Evolutionary conservation across 2,113 vertebrate species (phyloP), one percentile per base, ranked within the genome.

Genomic region (Natator depressus): DNA sequence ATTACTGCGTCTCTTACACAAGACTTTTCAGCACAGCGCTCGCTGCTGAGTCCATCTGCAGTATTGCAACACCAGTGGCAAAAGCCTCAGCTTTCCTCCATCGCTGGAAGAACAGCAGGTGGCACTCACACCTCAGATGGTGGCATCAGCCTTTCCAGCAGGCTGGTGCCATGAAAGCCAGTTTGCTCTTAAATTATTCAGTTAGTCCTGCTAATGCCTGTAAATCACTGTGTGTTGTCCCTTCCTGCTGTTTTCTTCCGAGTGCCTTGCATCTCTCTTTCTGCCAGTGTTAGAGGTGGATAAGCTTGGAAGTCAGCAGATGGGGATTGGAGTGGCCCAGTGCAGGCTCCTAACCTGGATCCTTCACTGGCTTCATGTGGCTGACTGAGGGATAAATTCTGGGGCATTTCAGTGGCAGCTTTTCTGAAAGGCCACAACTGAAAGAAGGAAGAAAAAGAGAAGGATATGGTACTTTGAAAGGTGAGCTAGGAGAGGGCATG

Each of bases 41-140:
- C 6, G 54, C 0, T 0, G 31, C 31, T 3, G 1, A 42, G 20
- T 13, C 55, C 82, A n/a, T 25, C 22, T 55, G 54, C 9, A 42
- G 9, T 11, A 38, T 24, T 75, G 69, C 19, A 42, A 47, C 12
- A 1, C 16, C 8, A 13, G 42, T 62, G 54, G 5, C 19, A 65
- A 82, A 87, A 49, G 3, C 14, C 31, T 51, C 19, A 35, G 19
- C 29, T 80, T 65, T 65, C 82, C 82, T 5, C 10, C 1, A 5
- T 10, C 80, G 81, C 6, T 42, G 29, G 5, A 57, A 38, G 72
- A 87, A 25, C 38, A 87, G 35, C 22, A 55, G 88, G 29, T 7
- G 59, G 5, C 27, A 79, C 51, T 47, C 54, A 54, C 49, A 35
- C 6, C 57, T 87, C 10, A 50, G 4, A 46, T 80, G 72, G 8